These are phyloP conservation scores for Strix uralensis DNA, from an alignment of 2,113 vertebrate species.

Conservation along the genomic window DNA sequence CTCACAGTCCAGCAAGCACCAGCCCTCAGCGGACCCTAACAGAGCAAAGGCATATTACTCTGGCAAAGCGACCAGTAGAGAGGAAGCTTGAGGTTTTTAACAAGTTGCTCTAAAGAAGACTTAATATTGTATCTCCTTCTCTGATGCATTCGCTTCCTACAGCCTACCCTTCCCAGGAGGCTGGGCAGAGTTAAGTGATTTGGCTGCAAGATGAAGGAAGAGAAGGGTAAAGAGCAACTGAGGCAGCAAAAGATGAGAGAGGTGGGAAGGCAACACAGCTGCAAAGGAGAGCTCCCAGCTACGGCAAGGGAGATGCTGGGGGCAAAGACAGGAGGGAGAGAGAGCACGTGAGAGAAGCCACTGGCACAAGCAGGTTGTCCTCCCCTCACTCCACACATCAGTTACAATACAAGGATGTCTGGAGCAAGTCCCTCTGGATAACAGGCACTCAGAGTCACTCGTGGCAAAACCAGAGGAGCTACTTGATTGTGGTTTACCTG, in stretches of 20 bases:
- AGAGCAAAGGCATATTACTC: neutral
- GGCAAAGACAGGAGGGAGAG: neutral
- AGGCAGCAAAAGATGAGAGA: neutral
- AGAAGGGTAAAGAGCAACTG: neutral
- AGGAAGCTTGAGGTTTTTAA: neutral
- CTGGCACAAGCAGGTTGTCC: neutral
- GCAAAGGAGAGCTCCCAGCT: neutral
- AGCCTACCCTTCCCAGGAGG: neutral
- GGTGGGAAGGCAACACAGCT: neutral
- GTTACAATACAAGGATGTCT: accelerated
- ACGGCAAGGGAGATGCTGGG: neutral
- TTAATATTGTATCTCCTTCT: neutral
- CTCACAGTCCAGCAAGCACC: neutral
- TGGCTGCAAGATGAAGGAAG: neutral
- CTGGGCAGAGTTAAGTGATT: neutral
- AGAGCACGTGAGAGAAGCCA: neutral
- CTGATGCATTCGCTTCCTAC: neutral
- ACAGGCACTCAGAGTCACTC: neutral
- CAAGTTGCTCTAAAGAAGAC: neutral
- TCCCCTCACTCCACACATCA: neutral
- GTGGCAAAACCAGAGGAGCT: neutral
- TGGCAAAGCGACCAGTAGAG: neutral
- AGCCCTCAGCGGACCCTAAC: neutral
- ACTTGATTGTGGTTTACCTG: accelerated
- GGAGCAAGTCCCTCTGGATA: neutral